Base-by-base conservation (phyloP, 2,797 vertebrate species). In the Graptemys geographica region DNA sequence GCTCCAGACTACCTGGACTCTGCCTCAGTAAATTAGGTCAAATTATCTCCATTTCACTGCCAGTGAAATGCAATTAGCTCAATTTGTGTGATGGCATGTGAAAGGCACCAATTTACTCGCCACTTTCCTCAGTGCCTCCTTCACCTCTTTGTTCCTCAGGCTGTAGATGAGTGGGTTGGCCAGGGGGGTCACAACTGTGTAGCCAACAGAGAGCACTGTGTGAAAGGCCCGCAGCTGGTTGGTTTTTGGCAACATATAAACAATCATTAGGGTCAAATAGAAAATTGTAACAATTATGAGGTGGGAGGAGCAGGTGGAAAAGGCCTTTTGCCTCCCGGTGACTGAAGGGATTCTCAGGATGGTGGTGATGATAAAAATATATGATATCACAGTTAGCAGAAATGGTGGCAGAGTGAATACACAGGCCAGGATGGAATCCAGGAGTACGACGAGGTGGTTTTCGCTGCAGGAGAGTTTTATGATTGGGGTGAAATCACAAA, bases 211-310 rank as follows among this genome's bases (percentile, higher is more conserved):
- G 57, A 59, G 28, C 12, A 3, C 57, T 59, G 28, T 59, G 57
- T 59, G 57, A 31, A 59, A 28, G 12, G 12, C 28, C 57, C 6
- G 31, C 28, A 59, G 28, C 57, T 59, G 57, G 28, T 59, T 65
- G 52, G 83, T 76, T 9, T 91, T 95, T 57, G 96, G 96, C 41
- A 92, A 88, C 33, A 97, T 81, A 82, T 97, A 97, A 88, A 96
- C 96, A 57, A 96, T 91, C n/a, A 82, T 69, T 6, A 92, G 55
- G 11, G 85, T 49, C 16, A 72, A 56, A 44, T 87, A 92, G 33
- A 88, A 92, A 19, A 69, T 49, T 10, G 87, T 23, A 7, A 89
- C 84, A 2, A 89, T 79, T 18, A 74, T 59, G 16, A 89, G 69
- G 33, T 89, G 86, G 31, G 74, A 79, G 33, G 78, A 72, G 47